Percentiles rank a stretch among this genome's conserved stretches.
phyloP scores from a whole-genome alignment of 2,797 vertebrate species.

The Monodelphis domestica region DNA sequence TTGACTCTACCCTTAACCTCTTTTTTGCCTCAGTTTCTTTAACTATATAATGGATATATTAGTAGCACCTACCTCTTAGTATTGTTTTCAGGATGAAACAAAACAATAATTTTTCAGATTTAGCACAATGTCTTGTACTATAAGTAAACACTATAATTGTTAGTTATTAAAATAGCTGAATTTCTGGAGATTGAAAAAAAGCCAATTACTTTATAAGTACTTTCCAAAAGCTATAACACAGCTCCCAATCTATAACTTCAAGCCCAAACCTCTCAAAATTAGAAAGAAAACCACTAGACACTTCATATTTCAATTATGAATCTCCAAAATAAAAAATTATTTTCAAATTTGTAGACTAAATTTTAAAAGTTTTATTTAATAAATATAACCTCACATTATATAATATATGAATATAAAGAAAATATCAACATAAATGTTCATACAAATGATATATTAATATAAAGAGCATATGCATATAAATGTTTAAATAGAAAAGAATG shows the following conservation, averaged over 20 bases:
- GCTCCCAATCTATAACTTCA: background rate
- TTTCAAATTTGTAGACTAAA: background rate
- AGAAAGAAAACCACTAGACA: conserved; percentile 26
- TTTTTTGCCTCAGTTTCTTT: background rate
- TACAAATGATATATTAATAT: no score
- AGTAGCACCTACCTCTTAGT: background rate
- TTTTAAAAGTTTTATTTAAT: conserved; percentile 37
- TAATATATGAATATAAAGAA: conserved; percentile 38
- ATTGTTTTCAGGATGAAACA: background rate
- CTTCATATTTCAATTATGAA: background rate
- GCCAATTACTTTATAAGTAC: background rate
- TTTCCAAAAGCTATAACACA: background rate
- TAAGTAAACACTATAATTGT: background rate
- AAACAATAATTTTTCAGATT: background rate
- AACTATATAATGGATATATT: background rate
- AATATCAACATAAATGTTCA: no score
- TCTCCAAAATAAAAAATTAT: conserved; percentile 41
- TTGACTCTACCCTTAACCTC: background rate
- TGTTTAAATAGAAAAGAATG: no score
- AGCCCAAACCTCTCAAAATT: background rate
- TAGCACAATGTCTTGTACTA: background rate
- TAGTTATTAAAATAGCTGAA: background rate
- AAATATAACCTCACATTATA: background rate
- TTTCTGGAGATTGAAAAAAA: background rate
- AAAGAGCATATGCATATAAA: no score